Evolutionary conservation across 1,140 invertebrate species (phyloP).

Genomic region (Drosophila bipectinata): DNA sequence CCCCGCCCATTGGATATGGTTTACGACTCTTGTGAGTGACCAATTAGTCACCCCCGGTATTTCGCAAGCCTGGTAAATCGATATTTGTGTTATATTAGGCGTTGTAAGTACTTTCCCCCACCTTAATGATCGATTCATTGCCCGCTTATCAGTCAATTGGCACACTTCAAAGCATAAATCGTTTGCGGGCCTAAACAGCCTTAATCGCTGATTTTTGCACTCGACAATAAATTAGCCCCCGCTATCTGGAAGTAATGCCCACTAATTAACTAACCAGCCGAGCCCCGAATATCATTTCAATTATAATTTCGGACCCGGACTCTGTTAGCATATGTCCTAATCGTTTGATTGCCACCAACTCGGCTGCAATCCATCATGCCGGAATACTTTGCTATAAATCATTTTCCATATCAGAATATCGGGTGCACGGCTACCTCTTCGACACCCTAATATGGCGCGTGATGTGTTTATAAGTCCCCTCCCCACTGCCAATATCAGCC

Average conservation of each 20-base stretch:
- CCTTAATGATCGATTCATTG: constrained; percentile 30
- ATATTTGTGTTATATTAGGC: constrained; percentile 1
- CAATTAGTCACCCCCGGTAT: constrained; percentile 52
- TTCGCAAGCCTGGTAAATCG: constrained; percentile 37
- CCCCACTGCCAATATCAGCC: constrained; percentile 7
- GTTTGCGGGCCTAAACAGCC: constrained; percentile 36
- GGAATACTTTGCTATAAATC: constrained; percentile 53
- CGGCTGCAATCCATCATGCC: constrained; percentile 63
- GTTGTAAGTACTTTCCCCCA: constrained; percentile 42
- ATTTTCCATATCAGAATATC: constrained; percentile 44
- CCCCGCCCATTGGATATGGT: constrained; percentile 19
- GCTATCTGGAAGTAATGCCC: constrained; percentile 17
- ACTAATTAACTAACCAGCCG: constrained; percentile 24
- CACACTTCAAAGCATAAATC: constrained; percentile 64
- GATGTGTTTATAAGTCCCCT: constrained; percentile 38
- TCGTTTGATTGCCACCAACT: constrained; percentile 63
- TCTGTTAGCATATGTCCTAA: constrained; percentile 51
- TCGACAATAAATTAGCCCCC: constrained; percentile 49
- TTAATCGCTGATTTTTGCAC: constrained; percentile 68
- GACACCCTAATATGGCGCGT: constrained; percentile 40
- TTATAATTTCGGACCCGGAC: constrained; percentile 1
- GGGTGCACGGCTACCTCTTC: constrained; percentile 26
- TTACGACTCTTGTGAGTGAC: constrained; percentile 17
- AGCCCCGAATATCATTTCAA: not conserved
- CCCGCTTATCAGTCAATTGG: constrained; percentile 61